Base-by-base conservation (phyloP, 2,797 vertebrate species). In the Otolemur crassicaudatus region DNA sequence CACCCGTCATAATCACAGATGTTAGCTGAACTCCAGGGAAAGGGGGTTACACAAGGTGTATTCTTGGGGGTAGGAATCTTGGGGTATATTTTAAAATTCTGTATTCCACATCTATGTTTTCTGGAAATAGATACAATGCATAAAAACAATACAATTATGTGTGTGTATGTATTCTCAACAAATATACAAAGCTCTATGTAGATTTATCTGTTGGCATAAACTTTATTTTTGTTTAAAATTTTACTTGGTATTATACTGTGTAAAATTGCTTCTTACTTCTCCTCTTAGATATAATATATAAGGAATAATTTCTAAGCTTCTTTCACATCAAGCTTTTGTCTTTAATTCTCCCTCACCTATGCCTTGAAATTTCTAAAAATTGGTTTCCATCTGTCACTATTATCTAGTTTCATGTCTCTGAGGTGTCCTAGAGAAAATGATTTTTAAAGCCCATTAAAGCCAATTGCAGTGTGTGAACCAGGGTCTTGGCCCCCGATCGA, bases 381-480 rank as follows among this genome's bases (percentile, higher is more conserved):
- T 93, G 77, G 17, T 58, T 88, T 94, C 58, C 60, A 95, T 25
- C 27, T 94, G 46, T 92, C 77, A 82, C 5, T 94, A 43, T 86
- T 87, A 65, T 84, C 94, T 94, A n/a, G 6, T 77, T 91, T 90
- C 23, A 25, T 70, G 61, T 86, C n/a, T 92, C 88, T 82, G 72
- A 88, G 56, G 60, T 88, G 60, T 76, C 31, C 53, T 92, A 69
- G n/a, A 43, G 58, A 92, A 97, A 96, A 76, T 43, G 9, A 79
- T 72, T 93, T 95, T 95, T 79, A 75, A 96, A 92, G 58, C 73
- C 17, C 67, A 20, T 89, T 94, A 90, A 87, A 95, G 84, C 29
- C 29, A 37, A 13, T 56, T 92, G 17, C 20, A 84, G 37, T 25
- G 25, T 40, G 23, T 40, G 40, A 96, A 90, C 23, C 29, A 93